A percentile compares a stretch with the other conserved stretches of the same genome.
These are phyloP conservation scores for Bilobella aurantiaca DNA, from an alignment of 1,140 invertebrate species.

Conservation along the genomic window DNA sequence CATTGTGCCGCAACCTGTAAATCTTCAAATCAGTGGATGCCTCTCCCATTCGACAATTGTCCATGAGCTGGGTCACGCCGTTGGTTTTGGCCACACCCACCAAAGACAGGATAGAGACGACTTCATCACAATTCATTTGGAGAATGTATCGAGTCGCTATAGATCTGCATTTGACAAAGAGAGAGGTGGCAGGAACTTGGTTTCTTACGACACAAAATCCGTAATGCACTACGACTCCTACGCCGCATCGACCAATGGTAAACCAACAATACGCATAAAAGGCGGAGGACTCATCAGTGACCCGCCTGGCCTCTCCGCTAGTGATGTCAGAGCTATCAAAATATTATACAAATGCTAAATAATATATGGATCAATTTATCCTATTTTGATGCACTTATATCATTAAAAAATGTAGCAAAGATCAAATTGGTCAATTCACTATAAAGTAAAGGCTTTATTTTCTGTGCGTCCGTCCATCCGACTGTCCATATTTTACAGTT, in stretches of 20 bases:
- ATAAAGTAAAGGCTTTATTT: too few relatives aligned
- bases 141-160: constrained; percentile 28
- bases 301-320: background rate
- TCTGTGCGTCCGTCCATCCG: too few relatives aligned
- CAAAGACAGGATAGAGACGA: constrained; percentile 41
- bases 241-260: background rate
- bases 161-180: background rate
- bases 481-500: too few relatives aligned
- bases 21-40: constrained; percentile 7
- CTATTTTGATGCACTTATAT: too few relatives aligned
- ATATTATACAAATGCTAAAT: background rate
- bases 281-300: background rate
- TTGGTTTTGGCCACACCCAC: constrained; percentile 43
- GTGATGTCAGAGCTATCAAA: background rate
- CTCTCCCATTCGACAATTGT: constrained; percentile 22
- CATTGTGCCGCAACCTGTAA: background rate
- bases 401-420: too few relatives aligned
- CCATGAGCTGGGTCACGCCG: constrained; percentile 41
- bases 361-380: too few relatives aligned
- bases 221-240: background rate
- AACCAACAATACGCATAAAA: background rate
- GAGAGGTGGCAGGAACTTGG: background rate
- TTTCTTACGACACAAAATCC: background rate
- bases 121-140: constrained; percentile 39
- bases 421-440: too few relatives aligned